Base-by-base conservation (phyloP, 2,113 vertebrate genomes). In the Prinia subflava region DNA sequence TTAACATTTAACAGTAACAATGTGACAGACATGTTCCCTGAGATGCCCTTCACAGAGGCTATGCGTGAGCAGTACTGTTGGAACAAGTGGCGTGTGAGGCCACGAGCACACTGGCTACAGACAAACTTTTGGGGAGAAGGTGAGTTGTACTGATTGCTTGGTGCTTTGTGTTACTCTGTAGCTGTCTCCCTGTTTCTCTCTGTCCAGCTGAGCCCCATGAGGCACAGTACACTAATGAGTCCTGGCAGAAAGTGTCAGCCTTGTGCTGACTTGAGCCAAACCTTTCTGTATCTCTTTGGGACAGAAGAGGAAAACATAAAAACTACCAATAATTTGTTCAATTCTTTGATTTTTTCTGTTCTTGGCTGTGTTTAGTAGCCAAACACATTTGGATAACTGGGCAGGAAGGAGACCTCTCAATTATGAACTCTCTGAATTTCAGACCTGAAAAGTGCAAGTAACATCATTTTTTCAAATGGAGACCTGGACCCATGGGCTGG, bases 381-480 rank as follows among this genome's bases (percentile, higher is more conserved):
- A 79, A 76, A 67, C 2, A 14, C 0, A 2, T 46, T 53, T 65
- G 75, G 41, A 22, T 69, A 74, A 55, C 27, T 20, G 39, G 44
- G 20, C 25, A 71, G 86, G 39, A 78, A 55, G 37, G 28, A 73
- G 30, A 30, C 42, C 11, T 82, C 79, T 81, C 49, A 69, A 14
- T 39, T 73, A 30, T 79, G 20, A 15, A 57, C 20, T 94, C 62
- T 87, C 47, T 93, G 53, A 69, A 69, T 95, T 97, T 69, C 95
- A 99, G 99, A 98, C 52, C 97, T 99, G 83, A 96, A 92, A 62
- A 97, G 98, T 5, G 97, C 98, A 87, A 99, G 98, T 97, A 99
- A 99, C 97, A 99, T 99, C 4, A 99, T 99, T 75, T 99, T 99
- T 97, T 99, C 99, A 69, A 99, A 99, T 2, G 99, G 99, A 44